These are phyloP conservation scores for Acrossocheilus wenchowensis DNA, from an alignment of 2,797 vertebrate genomes.

Conservation along the genomic window DNA sequence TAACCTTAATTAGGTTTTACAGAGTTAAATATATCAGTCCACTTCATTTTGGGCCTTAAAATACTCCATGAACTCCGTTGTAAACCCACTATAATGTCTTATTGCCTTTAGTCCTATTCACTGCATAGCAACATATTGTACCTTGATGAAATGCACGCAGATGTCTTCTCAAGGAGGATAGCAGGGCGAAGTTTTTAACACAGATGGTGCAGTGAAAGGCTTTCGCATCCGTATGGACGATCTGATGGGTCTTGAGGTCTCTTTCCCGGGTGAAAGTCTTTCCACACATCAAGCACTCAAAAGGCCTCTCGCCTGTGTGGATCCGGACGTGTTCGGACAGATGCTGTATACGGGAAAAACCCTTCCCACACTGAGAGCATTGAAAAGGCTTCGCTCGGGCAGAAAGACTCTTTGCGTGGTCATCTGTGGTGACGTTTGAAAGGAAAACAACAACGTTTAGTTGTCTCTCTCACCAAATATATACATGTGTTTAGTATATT, in stretches of 20 bases:
- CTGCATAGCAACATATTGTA: neutral
- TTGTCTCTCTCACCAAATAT: neutral
- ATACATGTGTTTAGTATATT: neutral
- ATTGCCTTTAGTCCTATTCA: neutral
- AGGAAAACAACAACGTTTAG: neutral
- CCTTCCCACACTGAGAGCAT: slow-evolving; percentile 48
- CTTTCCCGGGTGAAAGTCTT: slow-evolving; percentile 43
- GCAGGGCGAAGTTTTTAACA: slow-evolving; percentile 34
- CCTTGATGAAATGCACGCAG: slow-evolving; percentile 47
- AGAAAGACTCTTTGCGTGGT: neutral
- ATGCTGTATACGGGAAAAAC: slow-evolving; percentile 41
- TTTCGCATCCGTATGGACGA: slow-evolving; percentile 25
- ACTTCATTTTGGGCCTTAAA: neutral
- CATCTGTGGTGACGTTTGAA: neutral
- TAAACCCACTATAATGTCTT: too few relatives aligned
- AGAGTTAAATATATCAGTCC: neutral
- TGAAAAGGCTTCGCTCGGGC: slow-evolving; percentile 27
- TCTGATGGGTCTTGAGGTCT: slow-evolving; percentile 46
- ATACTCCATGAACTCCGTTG: neutral
- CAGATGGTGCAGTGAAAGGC: slow-evolving; percentile 47
- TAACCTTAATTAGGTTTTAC: neutral
- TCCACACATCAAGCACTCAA: slow-evolving; percentile 28
- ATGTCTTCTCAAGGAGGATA: slow-evolving; percentile 47
- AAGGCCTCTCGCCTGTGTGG: slow-evolving; percentile 46
- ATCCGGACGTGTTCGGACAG: slow-evolving; percentile 46